A percentile compares a stretch with the other conserved stretches of the same genome.
Conservation (phyloP, 2,888 invertebrate species). For the Drosophila atripex region DNA sequence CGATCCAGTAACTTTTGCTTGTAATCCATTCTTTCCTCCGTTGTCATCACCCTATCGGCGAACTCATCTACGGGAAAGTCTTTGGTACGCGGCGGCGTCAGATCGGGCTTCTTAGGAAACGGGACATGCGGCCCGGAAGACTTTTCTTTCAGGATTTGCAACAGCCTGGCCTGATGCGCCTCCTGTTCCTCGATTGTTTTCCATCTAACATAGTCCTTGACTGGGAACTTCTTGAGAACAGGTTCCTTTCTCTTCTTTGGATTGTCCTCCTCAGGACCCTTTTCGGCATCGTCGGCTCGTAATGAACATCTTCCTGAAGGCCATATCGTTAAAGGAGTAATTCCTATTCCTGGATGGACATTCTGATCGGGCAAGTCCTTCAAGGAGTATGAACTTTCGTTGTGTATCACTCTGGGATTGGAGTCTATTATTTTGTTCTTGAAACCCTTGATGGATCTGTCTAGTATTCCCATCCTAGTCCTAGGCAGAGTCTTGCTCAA, state of each 20-base stretch:
- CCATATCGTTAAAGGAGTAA: background rate
- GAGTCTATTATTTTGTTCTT: background rate
- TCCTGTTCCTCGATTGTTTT: background rate
- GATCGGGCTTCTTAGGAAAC: background rate
- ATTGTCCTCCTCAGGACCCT: background rate
- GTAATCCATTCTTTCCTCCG: background rate
- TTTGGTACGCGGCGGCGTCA: background rate
- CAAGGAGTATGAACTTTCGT: background rate
- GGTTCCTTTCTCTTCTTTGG: background rate
- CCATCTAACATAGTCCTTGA: background rate
- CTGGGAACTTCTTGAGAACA: background rate
- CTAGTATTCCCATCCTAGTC: background rate
- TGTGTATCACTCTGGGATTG: background rate
- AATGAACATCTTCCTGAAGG: background rate
- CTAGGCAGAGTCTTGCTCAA: background rate
- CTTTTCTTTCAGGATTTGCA: background rate
- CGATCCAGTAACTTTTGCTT: background rate
- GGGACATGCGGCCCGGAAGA: background rate
- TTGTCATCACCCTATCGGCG: background rate
- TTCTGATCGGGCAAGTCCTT: background rate
- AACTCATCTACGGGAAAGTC: slow-evolving; percentile 24
- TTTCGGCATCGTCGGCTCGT: background rate
- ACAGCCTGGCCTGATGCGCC: background rate
- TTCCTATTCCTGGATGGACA: background rate
- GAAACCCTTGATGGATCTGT: background rate